These are phyloP conservation scores for Choristoneura fumiferana DNA, from an alignment of 1,140 invertebrate species.

Conservation along the genomic window DNA sequence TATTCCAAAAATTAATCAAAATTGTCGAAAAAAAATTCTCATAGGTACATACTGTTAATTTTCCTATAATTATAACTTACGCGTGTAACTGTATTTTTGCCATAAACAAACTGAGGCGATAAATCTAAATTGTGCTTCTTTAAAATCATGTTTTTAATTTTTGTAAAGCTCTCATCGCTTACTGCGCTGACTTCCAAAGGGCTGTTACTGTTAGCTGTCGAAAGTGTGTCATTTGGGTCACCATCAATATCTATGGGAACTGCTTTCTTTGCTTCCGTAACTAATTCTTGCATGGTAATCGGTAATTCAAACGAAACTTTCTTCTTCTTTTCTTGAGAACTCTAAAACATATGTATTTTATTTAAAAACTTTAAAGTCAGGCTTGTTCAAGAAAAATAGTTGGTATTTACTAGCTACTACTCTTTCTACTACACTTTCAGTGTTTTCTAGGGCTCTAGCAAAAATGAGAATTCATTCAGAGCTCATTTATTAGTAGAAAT, in stretches of 20 bases:
- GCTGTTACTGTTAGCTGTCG: slow-evolving; percentile 12
- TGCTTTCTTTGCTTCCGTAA: slow-evolving; percentile 26
- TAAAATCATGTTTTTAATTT: slow-evolving; percentile 52
- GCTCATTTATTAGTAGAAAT: too few species aligned
- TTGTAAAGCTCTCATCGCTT: slow-evolving; percentile 43
- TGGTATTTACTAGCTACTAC: too few species aligned
- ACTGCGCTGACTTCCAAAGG: slow-evolving; percentile 35
- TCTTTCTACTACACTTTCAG: too few species aligned
- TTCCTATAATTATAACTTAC: too few species aligned
- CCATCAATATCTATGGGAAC: slow-evolving; percentile 20
- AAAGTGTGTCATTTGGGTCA: slow-evolving; percentile 22
- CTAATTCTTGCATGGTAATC: slow-evolving; percentile 19
- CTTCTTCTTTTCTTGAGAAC: slow-evolving; percentile 39
- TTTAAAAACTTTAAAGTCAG: too few species aligned
- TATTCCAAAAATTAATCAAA: too few species aligned
- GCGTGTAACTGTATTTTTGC: slow-evolving; percentile 37
- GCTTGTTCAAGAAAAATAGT: too few species aligned
- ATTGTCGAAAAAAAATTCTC: too few species aligned
- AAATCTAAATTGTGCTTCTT: slow-evolving; percentile 60
- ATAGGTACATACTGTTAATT: too few species aligned
- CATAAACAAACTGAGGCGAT: slow-evolving; percentile 60
- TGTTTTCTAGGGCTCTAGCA: too few species aligned
- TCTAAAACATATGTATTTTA: slow-evolving; percentile 24
- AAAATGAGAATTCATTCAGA: too few species aligned
- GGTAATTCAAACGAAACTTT: slow-evolving; percentile 43